phyloP scores from a whole-genome alignment of 2,888 invertebrate genomes.

The Ctena decussata region DNA sequence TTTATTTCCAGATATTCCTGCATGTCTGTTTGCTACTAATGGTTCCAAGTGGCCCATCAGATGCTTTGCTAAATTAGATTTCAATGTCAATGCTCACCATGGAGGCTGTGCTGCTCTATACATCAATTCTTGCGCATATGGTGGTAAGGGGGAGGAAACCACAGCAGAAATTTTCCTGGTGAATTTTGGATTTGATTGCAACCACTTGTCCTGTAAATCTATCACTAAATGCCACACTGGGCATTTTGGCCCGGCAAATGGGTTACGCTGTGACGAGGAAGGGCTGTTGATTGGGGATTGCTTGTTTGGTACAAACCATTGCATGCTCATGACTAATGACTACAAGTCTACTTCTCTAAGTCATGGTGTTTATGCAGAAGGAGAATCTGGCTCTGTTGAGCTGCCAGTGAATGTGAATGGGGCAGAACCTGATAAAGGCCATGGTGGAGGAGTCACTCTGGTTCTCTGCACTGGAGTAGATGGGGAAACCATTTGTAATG shows the following conservation, averaged over 20 bases:
- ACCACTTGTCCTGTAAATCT: slow-evolving; percentile 56
- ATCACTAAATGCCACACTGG: slow-evolving; percentile 64
- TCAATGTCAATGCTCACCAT: slow-evolving; percentile 71
- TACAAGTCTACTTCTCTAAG: slow-evolving; percentile 64
- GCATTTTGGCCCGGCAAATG: slow-evolving; percentile 71
- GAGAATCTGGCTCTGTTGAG: slow-evolving; percentile 10
- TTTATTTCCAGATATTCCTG: slow-evolving; percentile 28
- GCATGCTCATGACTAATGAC: slow-evolving; percentile 73
- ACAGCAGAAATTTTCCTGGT: slow-evolving; percentile 67
- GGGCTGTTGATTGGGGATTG: slow-evolving; percentile 69
- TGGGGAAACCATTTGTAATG: slow-evolving; percentile 28
- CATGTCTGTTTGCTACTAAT: slow-evolving; percentile 31
- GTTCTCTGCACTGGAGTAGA: slow-evolving; percentile 70
- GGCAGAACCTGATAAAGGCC: slow-evolving; percentile 15
- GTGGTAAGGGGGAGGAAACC: slow-evolving; percentile 69
- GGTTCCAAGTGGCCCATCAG: slow-evolving; percentile 74
- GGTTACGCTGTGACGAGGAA: slow-evolving; percentile 66
- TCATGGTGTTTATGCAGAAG: slow-evolving; percentile 67
- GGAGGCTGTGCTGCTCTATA: slow-evolving; percentile 73
- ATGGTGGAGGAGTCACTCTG: slow-evolving; percentile 65
- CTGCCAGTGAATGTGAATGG: slow-evolving; percentile 71
- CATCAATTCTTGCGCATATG: slow-evolving; percentile 68
- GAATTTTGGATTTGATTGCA: slow-evolving; percentile 74
- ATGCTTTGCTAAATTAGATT: slow-evolving; percentile 61
- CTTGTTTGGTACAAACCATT: slow-evolving; percentile 74